Conservation (phyloP, 2,797 vertebrate genomes). For the Orestias chungarensis region DNA sequence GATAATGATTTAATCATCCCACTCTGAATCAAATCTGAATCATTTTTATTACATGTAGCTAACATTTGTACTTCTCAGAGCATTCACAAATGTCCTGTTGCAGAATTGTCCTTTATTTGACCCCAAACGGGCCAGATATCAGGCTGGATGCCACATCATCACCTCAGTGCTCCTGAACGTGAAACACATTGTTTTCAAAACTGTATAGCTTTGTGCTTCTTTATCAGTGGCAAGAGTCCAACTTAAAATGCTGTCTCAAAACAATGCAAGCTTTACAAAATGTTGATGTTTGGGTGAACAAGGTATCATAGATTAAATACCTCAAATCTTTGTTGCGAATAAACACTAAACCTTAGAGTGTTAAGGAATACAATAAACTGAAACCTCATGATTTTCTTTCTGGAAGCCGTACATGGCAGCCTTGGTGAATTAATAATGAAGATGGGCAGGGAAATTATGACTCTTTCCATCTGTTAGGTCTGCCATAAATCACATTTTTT, state of each 20-base stretch:
- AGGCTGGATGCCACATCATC: not conserved
- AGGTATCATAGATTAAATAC: not conserved
- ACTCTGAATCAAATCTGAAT: no score
- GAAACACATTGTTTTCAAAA: not conserved
- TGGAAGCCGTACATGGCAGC: not conserved
- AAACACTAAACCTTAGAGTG: no score
- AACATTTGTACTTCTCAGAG: no score
- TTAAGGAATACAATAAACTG: no score
- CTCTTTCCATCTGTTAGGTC: not conserved
- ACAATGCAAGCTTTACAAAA: not conserved
- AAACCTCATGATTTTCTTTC: no score
- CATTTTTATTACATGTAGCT: no score
- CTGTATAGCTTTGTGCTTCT: not conserved
- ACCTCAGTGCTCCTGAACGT: not conserved
- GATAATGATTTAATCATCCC: not conserved
- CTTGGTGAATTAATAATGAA: not conserved
- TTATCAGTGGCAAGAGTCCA: not conserved
- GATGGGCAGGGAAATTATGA: not conserved
- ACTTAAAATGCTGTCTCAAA: not conserved
- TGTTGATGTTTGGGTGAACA: not conserved
- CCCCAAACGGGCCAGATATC: not conserved
- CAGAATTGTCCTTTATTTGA: not conserved
- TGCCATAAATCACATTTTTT: not conserved
- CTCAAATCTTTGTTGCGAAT: no score
- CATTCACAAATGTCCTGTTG: no score